These are phyloP conservation scores for Drosophila neotestacea DNA, from an alignment of 2,888 invertebrate genomes.

Conservation along the genomic window DNA sequence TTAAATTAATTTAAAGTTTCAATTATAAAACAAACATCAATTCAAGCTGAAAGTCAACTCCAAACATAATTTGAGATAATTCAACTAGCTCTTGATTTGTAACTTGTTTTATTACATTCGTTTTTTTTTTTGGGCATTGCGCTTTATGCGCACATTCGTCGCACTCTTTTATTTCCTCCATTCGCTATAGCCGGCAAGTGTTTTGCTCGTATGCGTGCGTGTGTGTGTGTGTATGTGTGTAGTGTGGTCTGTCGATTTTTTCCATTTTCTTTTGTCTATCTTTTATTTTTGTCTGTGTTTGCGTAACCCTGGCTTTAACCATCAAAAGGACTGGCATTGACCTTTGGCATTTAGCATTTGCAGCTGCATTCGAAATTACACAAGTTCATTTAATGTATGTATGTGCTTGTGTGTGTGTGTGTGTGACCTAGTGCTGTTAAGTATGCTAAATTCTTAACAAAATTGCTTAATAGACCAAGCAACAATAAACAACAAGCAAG, in stretches of 20 bases:
- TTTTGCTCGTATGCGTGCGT: background rate
- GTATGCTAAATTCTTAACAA: slow-evolving; percentile 23
- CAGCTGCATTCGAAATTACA: slow-evolving; percentile 28
- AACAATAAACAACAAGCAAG: slow-evolving; percentile 18
- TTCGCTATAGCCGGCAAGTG: slow-evolving; percentile 5
- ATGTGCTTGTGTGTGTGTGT: slow-evolving; percentile 11
- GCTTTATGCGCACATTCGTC: slow-evolving; percentile 3
- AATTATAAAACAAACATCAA: no score
- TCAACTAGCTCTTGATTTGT: slow-evolving; percentile 13
- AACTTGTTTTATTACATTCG: background rate
- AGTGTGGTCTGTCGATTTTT: slow-evolving; percentile 6
- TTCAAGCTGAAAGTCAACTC: background rate
- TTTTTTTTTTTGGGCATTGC: background rate
- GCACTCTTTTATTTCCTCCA: background rate
- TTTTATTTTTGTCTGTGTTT: slow-evolving; percentile 31
- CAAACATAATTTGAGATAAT: slow-evolving; percentile 1
- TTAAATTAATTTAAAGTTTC: no score
- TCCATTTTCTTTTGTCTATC: slow-evolving; percentile 10
- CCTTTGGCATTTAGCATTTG: slow-evolving; percentile 68
- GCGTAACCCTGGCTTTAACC: slow-evolving; percentile 62
- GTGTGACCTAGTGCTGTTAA: slow-evolving; percentile 20
- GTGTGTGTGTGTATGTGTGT: slow-evolving; percentile 5
- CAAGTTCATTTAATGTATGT: slow-evolving; percentile 15
- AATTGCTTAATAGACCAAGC: slow-evolving; percentile 42
- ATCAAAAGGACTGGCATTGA: slow-evolving; percentile 61